Conservation (phyloP, 2,113 vertebrate genomes). For the Tamias sibiricus region DNA sequence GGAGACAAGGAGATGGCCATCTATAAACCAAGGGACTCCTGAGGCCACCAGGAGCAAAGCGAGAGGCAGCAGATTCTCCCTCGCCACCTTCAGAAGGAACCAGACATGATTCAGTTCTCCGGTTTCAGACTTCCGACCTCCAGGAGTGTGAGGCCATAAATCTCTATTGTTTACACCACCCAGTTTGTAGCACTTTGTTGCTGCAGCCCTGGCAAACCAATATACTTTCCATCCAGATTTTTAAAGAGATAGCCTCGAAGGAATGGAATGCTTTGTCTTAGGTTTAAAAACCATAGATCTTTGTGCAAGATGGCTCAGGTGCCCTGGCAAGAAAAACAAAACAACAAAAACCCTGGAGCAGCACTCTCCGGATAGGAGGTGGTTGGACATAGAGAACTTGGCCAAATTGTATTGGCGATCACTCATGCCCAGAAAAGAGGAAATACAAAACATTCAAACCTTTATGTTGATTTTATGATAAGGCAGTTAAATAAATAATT, state of each 20-base stretch:
- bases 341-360: not conserved
- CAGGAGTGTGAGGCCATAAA: not conserved
- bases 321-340: not conserved
- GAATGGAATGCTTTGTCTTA: not conserved
- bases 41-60: not conserved
- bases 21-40: not conserved
- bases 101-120: not conserved
- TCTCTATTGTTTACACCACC: not conserved
- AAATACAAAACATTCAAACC: constrained; percentile 15
- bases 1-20: rapidly evolving
- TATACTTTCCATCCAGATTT: not conserved
- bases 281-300: not conserved
- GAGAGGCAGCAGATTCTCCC: not conserved
- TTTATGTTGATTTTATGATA: constrained; percentile 36
- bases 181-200: not conserved
- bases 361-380: not conserved
- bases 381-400: not conserved
- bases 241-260: not conserved
- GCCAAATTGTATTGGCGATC: not conserved
- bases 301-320: not conserved
- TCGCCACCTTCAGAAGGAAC: not conserved
- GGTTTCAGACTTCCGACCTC: not conserved
- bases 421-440: not conserved
- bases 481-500: constrained; percentile 33
- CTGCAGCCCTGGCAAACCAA: not conserved